These are phyloP conservation scores for Dinoponera quadriceps DNA, from an alignment of 1,140 invertebrate genomes.

Conservation along the genomic window DNA sequence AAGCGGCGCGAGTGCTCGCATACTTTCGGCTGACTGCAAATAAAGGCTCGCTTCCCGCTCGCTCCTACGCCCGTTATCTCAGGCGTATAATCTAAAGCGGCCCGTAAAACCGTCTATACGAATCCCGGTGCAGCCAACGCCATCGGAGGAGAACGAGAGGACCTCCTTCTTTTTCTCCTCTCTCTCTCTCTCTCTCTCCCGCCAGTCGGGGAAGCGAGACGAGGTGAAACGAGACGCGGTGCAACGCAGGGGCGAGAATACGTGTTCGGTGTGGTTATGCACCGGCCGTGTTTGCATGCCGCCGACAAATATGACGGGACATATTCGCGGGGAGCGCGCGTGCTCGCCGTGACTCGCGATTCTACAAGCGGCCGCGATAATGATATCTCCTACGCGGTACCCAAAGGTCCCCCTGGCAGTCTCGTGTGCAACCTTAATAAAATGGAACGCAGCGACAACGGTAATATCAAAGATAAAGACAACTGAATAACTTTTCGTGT, in stretches of 20 bases:
- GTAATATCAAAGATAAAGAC: slow-evolving; percentile 6
- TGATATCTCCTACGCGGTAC: background rate
- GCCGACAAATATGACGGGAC: slow-evolving; percentile 47
- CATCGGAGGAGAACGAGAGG: slow-evolving; percentile 1
- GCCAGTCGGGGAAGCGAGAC: background rate
- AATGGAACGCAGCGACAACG: background rate
- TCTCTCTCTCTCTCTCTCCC: slow-evolving; percentile 11
- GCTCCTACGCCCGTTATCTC: slow-evolving; percentile 76
- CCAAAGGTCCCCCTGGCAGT: background rate
- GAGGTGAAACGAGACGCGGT: slow-evolving; percentile 59
- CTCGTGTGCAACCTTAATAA: background rate
- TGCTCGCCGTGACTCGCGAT: slow-evolving; percentile 22
- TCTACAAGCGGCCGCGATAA: slow-evolving; percentile 29
- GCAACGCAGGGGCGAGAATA: slow-evolving; percentile 75
- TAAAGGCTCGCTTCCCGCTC: slow-evolving; percentile 72
- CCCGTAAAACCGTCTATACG: slow-evolving; percentile 79
- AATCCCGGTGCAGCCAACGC: slow-evolving; percentile 63
- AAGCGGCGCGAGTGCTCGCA: slow-evolving; percentile 62
- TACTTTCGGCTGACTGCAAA: slow-evolving; percentile 72
- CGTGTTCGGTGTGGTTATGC: slow-evolving; percentile 80
- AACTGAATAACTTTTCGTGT: background rate
- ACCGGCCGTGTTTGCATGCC: slow-evolving; percentile 29
- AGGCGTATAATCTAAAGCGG: slow-evolving; percentile 82
- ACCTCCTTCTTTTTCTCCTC: background rate
- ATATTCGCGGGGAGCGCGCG: slow-evolving; percentile 13